Conservation (phyloP, 2,797 vertebrate species). For the Cossypha polioptera region DNA sequence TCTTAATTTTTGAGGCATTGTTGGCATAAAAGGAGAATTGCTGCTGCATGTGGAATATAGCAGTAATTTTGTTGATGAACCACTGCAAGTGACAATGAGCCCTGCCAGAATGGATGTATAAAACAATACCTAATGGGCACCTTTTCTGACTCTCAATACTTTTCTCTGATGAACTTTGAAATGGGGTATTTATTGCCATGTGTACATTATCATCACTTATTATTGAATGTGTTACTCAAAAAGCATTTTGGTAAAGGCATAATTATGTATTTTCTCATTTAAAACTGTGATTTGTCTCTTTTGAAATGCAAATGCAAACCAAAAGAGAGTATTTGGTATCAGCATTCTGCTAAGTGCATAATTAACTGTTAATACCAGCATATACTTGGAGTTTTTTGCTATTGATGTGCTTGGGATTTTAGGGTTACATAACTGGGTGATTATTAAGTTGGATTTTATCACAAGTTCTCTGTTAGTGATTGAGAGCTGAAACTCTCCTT, state of each 20-base stretch:
- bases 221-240: not conserved
- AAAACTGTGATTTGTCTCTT: constrained; percentile 33
- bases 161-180: not conserved
- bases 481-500: constrained; percentile 1
- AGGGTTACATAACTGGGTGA: constrained; percentile 19
- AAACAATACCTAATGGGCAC: not conserved
- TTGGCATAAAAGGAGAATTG: not conserved
- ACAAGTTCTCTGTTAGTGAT: not conserved
- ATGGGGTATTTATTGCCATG: not conserved
- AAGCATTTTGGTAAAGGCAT: constrained; percentile 27
- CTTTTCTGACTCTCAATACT: not conserved
- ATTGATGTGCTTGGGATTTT: constrained; percentile 9
- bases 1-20: not conserved
- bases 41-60: not conserved
- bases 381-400: constrained; percentile 3
- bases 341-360: constrained; percentile 33
- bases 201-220: not conserved
- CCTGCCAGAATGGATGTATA: not conserved
- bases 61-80: not conserved
- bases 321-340: constrained; percentile 43
- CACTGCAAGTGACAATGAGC: not conserved
- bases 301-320: constrained; percentile 52
- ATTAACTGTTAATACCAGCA: constrained; percentile 49
- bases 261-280: constrained; percentile 36
- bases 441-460: constrained; percentile 43